Evolutionary conservation across 2,888 invertebrate species (phyloP).

Genomic region (Polymixis lichenea): DNA sequence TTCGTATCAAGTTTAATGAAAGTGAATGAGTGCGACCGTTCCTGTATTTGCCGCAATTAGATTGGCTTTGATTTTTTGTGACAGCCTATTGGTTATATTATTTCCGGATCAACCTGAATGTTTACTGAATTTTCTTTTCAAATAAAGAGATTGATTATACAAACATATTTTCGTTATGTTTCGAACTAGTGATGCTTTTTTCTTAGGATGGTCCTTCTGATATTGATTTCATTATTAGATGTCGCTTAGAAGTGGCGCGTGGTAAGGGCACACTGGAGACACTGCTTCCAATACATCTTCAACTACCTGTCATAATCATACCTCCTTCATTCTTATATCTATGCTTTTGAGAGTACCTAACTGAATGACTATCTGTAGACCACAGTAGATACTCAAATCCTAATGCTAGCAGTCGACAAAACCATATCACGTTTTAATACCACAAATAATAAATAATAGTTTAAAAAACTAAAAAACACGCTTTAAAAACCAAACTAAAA

Average conservation of each 20-base stretch:
- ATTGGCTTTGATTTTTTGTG: conserved; percentile 34
- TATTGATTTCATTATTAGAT: background rate
- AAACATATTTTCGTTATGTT: background rate
- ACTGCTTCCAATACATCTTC: no score
- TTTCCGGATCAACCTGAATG: conserved; percentile 4
- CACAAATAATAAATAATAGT: no score
- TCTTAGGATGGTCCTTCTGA: background rate
- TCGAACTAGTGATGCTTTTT: background rate
- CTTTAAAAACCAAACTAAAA: no score
- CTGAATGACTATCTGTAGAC: no score
- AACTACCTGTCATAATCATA: no score
- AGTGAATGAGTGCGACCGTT: conserved; percentile 50
- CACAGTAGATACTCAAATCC: no score
- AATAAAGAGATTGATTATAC: background rate
- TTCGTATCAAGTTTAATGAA: conserved; percentile 62
- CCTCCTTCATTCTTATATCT: no score
- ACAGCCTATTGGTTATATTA: conserved; percentile 4
- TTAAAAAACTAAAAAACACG: no score
- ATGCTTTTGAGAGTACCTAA: background rate
- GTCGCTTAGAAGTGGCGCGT: background rate
- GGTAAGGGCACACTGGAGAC: no score
- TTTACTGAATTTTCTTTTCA: background rate
- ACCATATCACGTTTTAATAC: background rate
- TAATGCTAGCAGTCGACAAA: background rate
- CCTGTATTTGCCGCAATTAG: conserved; percentile 32